phyloP scores from a whole-genome alignment of 2,797 vertebrate species.

The Australoheros facetus region DNA sequence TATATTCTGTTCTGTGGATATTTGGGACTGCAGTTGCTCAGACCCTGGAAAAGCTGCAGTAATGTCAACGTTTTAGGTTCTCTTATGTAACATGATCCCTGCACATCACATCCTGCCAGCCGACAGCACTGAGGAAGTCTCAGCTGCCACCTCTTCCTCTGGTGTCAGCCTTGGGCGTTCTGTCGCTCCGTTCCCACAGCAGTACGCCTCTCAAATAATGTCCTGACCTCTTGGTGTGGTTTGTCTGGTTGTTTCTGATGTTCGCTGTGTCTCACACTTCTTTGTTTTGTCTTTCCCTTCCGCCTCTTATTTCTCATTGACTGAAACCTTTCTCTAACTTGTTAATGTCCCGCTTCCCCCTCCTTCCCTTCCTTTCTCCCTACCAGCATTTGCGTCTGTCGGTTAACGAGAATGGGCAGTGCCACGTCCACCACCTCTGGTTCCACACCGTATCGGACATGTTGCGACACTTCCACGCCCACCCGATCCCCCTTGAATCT shows the following conservation, averaged over 20 bases:
- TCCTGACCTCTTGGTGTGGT: slow-evolving; percentile 47
- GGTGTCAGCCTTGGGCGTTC: slow-evolving; percentile 57
- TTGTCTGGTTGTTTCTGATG: slow-evolving; percentile 21
- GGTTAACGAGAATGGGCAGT: slow-evolving; percentile 93
- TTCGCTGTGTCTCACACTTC: slow-evolving; percentile 15
- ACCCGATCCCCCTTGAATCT: slow-evolving; percentile 96
- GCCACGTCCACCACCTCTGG: slow-evolving; percentile 98
- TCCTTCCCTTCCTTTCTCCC: not conserved
- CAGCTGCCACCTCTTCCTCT: slow-evolving; percentile 67
- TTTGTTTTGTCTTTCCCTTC: not conserved
- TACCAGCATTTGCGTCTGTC: slow-evolving; percentile 94
- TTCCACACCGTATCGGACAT: slow-evolving; percentile 97
- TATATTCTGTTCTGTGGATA: not conserved
- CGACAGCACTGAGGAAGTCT: slow-evolving; percentile 64
- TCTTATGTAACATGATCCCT: slow-evolving; percentile 59
- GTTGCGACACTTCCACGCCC: slow-evolving; percentile 95
- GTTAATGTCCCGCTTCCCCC: not conserved
- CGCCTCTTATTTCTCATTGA: not conserved
- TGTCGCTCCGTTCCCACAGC: slow-evolving; percentile 40
- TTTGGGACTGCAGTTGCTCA: slow-evolving; percentile 23
- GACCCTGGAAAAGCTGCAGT: slow-evolving; percentile 51
- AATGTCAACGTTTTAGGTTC: slow-evolving; percentile 36
- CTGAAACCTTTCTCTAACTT: not conserved
- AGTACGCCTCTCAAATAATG: slow-evolving; percentile 43
- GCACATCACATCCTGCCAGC: slow-evolving; percentile 72